Conservation (phyloP, 2,888 invertebrate species). For the Embidobia sp. region DNA sequence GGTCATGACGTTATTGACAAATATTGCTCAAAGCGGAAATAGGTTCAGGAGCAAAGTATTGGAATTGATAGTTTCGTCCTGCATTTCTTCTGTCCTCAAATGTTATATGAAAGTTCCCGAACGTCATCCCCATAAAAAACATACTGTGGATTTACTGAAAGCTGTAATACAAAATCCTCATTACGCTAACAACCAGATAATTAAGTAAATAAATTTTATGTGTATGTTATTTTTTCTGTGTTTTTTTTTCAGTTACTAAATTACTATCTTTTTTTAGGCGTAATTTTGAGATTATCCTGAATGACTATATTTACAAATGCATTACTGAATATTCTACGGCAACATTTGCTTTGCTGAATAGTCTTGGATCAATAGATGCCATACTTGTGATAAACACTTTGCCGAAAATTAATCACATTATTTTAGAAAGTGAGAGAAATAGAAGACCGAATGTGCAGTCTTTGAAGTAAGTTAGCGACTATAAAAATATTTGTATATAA, state of each 20-base stretch:
- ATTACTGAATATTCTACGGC: constrained; percentile 68
- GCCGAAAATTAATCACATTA: constrained; percentile 70
- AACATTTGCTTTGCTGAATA: constrained; percentile 74
- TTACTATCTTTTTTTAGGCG: constrained; percentile 62
- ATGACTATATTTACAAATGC: constrained; percentile 66
- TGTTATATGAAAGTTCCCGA: constrained; percentile 77
- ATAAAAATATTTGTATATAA: neutral
- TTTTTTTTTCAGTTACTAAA: neutral
- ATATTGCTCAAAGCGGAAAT: constrained; percentile 70
- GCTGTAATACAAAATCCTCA: constrained; percentile 71
- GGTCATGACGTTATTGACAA: constrained; percentile 75
- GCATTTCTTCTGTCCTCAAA: constrained; percentile 70
- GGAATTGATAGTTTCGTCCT: constrained; percentile 73
- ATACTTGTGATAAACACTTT: constrained; percentile 68
- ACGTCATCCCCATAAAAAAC: constrained; percentile 75
- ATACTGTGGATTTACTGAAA: constrained; percentile 73
- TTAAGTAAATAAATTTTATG: constrained; percentile 67
- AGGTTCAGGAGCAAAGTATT: constrained; percentile 67
- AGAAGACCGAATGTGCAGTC: constrained; percentile 71
- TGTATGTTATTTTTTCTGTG: constrained; percentile 6
- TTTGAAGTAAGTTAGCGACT: constrained; percentile 71
- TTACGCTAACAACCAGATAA: constrained; percentile 68
- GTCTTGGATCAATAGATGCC: constrained; percentile 63
- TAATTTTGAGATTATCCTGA: constrained; percentile 56
- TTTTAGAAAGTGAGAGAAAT: constrained; percentile 71